phyloP scores from a whole-genome alignment of 1,140 invertebrate genomes.

The Drosophila baimaii region DNA sequence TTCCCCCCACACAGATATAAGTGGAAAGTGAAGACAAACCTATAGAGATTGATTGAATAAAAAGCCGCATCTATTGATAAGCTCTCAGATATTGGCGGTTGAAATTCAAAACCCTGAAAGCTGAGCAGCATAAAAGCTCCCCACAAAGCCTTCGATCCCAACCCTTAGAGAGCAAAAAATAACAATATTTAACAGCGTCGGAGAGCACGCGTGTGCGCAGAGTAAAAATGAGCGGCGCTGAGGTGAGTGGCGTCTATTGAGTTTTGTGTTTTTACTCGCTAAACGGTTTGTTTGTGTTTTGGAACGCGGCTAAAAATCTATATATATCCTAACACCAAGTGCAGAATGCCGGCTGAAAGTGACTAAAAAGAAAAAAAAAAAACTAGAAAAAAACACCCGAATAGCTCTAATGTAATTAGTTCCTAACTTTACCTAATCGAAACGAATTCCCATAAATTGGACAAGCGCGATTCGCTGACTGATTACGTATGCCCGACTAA shows the following conservation, averaged over 20 bases:
- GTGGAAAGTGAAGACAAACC: neutral
- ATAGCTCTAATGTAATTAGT: slow-evolving; percentile 4
- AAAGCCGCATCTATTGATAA: slow-evolving; percentile 10
- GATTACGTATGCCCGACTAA: slow-evolving; percentile 37
- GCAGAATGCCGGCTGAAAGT: slow-evolving; percentile 7
- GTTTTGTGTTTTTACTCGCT: neutral
- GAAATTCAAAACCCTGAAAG: slow-evolving; percentile 29
- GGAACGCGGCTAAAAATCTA: slow-evolving; percentile 11
- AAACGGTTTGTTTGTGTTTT: slow-evolving; percentile 38
- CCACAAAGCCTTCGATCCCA: neutral
- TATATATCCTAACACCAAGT: slow-evolving; percentile 15
- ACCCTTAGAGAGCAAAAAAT: slow-evolving; percentile 1
- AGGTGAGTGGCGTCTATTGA: slow-evolving; percentile 45
- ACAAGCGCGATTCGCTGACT: neutral
- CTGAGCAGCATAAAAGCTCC: slow-evolving; percentile 34
- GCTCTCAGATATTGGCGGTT: slow-evolving; percentile 5
- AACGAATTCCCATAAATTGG: slow-evolving; percentile 15
- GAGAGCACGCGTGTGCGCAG: slow-evolving; percentile 38
- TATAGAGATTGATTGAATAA: neutral
- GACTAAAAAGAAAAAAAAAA: neutral
- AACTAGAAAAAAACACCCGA: too few relatives aligned
- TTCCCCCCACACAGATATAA: neutral
- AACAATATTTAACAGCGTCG: slow-evolving; percentile 1
- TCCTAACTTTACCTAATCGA: neutral
- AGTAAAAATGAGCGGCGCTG: slow-evolving; percentile 54